Percentiles rank a stretch among this genome's conserved stretches.
phyloP scores from a whole-genome alignment of 2,113 vertebrate species.

The Azemiops feae region DNA sequence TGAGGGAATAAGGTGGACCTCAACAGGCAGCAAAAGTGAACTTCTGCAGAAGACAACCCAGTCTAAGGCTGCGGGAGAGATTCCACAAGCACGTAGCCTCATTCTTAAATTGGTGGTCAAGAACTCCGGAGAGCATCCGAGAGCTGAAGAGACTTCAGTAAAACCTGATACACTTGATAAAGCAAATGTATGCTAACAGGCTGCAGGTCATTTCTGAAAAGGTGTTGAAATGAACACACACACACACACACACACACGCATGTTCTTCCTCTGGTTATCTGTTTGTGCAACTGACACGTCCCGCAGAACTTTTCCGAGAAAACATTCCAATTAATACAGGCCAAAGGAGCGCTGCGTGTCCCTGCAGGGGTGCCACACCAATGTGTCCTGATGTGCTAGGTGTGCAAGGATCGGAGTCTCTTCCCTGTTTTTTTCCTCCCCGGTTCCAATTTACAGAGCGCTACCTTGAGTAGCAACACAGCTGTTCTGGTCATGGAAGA shows the following conservation, averaged over 20 bases:
- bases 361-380: no score
- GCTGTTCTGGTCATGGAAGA: not conserved
- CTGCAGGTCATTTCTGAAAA: not conserved
- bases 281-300: not conserved
- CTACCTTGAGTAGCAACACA: not conserved
- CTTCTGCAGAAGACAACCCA: conserved; percentile 6
- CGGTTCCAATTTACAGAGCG: not conserved
- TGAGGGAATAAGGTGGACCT: not conserved
- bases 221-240: not conserved
- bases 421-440: not conserved
- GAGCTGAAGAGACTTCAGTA: not conserved
- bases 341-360: not conserved
- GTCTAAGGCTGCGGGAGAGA: not conserved
- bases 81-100: not conserved
- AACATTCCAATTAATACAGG: not conserved
- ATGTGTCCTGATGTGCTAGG: not conserved
- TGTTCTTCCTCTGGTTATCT: not conserved
- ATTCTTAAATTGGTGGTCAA: not conserved
- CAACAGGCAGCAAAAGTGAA: not conserved
- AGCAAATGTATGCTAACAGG: no score
- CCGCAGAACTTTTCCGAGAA: not conserved
- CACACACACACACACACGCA: no score
- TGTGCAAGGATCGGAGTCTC: not conserved
- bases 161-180: not conserved
- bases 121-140: not conserved